Base-by-base conservation (phyloP, 1,140 invertebrate species). In the Zaprionus lachaisei region DNA sequence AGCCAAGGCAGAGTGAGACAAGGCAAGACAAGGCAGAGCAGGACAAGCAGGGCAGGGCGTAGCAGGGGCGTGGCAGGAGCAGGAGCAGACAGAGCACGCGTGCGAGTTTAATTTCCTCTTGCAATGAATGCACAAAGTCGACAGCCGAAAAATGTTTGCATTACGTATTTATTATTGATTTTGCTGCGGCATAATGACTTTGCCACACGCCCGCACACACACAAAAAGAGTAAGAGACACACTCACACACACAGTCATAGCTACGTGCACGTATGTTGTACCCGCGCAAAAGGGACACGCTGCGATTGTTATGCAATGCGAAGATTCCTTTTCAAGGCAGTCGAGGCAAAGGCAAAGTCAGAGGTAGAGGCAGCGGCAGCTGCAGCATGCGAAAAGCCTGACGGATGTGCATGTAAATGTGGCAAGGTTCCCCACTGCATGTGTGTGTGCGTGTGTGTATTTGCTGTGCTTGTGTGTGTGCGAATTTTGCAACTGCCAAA, bases 401-500 rank as follows among this genome's bases (percentile, higher is more conserved):
- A 74, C 70, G 71, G 60, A 74, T 69, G 71, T 74, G 71, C 64
- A 75, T 75, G 72, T 62, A 75, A 75, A 75, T 75, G 72, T 73
- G 64, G 69, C 61, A 72, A 26, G 65, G 22, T 14, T n/a, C 17
- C 31, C 12, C 12, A 37, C 41, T 69, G 57, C 9, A 9, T 20
- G 49, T 63, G 67, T 57, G 24, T 22, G 47, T 24, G 20, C 5
- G 17, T 11, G 38, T 41, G 38, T 6, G 15, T 41, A 5, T 12
- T 15, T 69, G 65, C 37, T 69, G 65, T 26, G 14, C 5, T 14
- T 63, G 60, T 79, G 55, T 74, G 61, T 80, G 55, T 63, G 20
- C 26, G 63, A 56, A 63, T 69, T 74, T 81, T 80, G 81, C 58
- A 80, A 85, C 85, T 90, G 81, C 79, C 79, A 81, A 90, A 90